Evolutionary conservation across 2,797 vertebrate species (phyloP), one percentile per base, ranked within the genome.

Genomic region (Leontocebus nigricollis): DNA sequence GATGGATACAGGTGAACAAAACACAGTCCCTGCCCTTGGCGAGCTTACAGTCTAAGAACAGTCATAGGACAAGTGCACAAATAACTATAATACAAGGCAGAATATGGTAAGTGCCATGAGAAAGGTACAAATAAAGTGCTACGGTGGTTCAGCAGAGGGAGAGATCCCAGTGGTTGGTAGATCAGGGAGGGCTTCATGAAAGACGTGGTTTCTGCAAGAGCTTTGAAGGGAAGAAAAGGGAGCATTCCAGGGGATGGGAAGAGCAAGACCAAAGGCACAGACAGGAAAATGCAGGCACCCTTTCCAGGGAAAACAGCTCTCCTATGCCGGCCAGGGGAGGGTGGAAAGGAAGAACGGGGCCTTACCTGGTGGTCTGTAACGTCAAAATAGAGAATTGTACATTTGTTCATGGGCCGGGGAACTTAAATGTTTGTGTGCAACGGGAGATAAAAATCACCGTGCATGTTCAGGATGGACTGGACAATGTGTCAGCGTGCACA

Each of bases 51-150:
- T 92, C 96, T 97, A 97, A 72, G 77, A 75, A 96, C 67, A 0
- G 90, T 92, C 90, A 80, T n/a, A 39, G 57, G 96, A 97, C 96
- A 81, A 88, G 97, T 83, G 96, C 97, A 96, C 95, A n/a, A 73
- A 67, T 41, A 80, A 96, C 97, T 98, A 98, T 97, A 96, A 97
- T 95, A 98, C 97, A 97, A 97, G 97, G 96, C 94, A 96, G 97
- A 97, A 59, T 55, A 73, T 82, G 97, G 86, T 90, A 75, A 93
- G 96, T 96, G 96, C 97, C 96, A 9, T 94, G 96, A 97, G 92
- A 96, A 95, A 95, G 84, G 95, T 73, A 93, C 84, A 93, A 96
- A 96, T 96, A 98, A 98, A 98, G 97, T 98, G 97, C 97, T 92
- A 94, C 0, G 96, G 90, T 96, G 95, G 93, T 95, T 97, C 94